Evolutionary conservation across 2,113 vertebrate genomes (phyloP).

Genomic region (Dolichallabes microphthalmus): DNA sequence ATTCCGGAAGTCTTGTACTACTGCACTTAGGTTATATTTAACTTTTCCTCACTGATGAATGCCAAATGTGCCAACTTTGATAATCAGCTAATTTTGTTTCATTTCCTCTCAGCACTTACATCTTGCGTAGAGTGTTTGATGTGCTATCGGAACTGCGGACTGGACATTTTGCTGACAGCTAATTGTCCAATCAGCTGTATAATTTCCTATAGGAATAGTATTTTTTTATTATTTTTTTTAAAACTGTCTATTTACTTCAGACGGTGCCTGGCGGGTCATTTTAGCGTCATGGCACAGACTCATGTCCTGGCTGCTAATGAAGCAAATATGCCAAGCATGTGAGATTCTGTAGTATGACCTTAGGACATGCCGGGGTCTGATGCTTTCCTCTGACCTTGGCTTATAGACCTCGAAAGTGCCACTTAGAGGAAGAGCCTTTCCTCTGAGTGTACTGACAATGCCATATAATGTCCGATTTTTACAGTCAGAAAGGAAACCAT

Average conservation of each 20-base stretch:
- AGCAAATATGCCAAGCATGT: slow-evolving; percentile 23
- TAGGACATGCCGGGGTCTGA: slow-evolving; percentile 2
- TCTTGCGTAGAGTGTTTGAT: slow-evolving; percentile 52
- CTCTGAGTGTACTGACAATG: slow-evolving; percentile 26
- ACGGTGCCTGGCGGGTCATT: slow-evolving; percentile 3
- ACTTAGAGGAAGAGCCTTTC: slow-evolving; percentile 41
- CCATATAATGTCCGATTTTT: slow-evolving; percentile 16
- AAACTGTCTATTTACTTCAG: slow-evolving; percentile 30
- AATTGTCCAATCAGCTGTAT: slow-evolving; percentile 67
- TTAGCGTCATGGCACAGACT: slow-evolving; percentile 19
- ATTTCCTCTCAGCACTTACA: slow-evolving; percentile 56
- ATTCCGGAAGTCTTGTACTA: slow-evolving; percentile 17
- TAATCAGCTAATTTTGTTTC: slow-evolving; percentile 68
- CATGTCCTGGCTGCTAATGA: slow-evolving; percentile 8
- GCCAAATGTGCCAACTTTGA: slow-evolving; percentile 20
- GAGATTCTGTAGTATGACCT: slow-evolving; percentile 29
- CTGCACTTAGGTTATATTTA: slow-evolving; percentile 12
- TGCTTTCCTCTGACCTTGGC: slow-evolving; percentile 40
- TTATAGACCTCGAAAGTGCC: slow-evolving; percentile 24
- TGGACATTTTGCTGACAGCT: slow-evolving; percentile 65
- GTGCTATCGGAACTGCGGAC: slow-evolving; percentile 57
- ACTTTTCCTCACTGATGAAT: slow-evolving; percentile 30
- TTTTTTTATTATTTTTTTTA: slow-evolving; percentile 35
- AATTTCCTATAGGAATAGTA: slow-evolving; percentile 54
- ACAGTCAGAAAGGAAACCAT: slow-evolving; percentile 26